Percentiles rank a stretch among this genome's conserved stretches.
These are phyloP conservation scores for Desmophyllum pertusum DNA, from an alignment of 92 coral and sea anemone species.

Conservation along the genomic window DNA sequence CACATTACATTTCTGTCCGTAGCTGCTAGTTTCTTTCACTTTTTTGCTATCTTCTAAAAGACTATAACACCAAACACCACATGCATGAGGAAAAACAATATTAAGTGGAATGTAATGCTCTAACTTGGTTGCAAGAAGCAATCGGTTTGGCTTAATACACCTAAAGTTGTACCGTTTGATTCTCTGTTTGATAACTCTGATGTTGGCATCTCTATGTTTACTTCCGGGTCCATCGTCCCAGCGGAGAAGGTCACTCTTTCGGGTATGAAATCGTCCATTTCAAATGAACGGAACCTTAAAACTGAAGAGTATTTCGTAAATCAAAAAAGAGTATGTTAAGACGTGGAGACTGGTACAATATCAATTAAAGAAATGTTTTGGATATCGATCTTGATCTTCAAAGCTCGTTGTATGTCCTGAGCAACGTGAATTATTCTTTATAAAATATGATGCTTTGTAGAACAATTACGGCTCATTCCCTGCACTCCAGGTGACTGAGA, in stretches of 20 bases:
- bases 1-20: background rate
- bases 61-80: background rate
- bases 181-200: constrained; percentile 17
- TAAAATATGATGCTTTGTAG: no score
- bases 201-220: constrained; percentile 13
- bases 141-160: background rate
- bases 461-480: no score
- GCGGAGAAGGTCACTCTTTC: constrained; percentile 40
- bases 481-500: no score
- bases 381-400: no score
- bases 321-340: background rate
- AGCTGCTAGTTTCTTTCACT: background rate
- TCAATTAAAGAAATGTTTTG: no score
- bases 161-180: background rate
- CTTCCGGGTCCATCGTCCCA: constrained; percentile 26
- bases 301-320: constrained; percentile 34
- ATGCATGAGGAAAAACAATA: background rate
- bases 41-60: background rate
- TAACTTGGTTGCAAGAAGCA: background rate
- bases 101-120: background rate
- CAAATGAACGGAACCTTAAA: constrained; percentile 58
- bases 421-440: no score
- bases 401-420: no score
- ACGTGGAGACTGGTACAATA: background rate
- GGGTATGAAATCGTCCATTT: background rate